Evolutionary conservation across 2,113 vertebrate species (phyloP), one percentile per base, ranked within the genome.

Genomic region (Bungarus multicinctus): DNA sequence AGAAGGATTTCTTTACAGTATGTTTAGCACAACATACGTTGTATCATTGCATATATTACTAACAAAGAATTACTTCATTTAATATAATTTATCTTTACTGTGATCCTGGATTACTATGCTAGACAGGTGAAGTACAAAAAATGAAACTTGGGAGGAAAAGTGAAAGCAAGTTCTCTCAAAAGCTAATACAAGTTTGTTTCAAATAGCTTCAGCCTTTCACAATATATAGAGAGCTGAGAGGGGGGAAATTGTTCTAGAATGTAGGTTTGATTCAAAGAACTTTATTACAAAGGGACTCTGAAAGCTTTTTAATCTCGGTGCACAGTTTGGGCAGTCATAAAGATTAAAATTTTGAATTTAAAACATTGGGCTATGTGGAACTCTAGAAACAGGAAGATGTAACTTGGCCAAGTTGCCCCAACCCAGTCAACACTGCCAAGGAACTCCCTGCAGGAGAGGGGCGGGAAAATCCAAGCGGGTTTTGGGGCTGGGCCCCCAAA

Each of bases 231-330:
- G 69, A 64, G n/a, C 14, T 27, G 16, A 53, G n/a, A 86, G 55
- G 69, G 45, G 54, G 64, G 64, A 93, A 87, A 88, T 23, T 60
- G 50, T 93, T 89, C 74, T 47, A 55, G 81, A 93, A 92, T 55
- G 43, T 87, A 86, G 74, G 20, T 58, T 93, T 89, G 81, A 64
- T 93, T 90, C 57, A 91, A 92, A 89, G 30, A 23, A 55, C 53
- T 91, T 91, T 93, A 93, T 87, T 93, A 87, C 58, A 52, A 64
- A 85, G 54, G n/a, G 90, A 52, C n/a, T 39, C 30, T 39, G 55
- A 69, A 87, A 81, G n/a, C 14, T 34, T 53, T 53, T 54, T 8
- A 86, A 60, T 25, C 20, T 60, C 54, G 85, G 18, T 18, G 23
- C 20, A 85, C 20, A 39, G 50, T 85, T 85, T 9, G 74, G 85